phyloP scores from a whole-genome alignment of 2,888 invertebrate genomes.

The Hyalella azteca region DNA sequence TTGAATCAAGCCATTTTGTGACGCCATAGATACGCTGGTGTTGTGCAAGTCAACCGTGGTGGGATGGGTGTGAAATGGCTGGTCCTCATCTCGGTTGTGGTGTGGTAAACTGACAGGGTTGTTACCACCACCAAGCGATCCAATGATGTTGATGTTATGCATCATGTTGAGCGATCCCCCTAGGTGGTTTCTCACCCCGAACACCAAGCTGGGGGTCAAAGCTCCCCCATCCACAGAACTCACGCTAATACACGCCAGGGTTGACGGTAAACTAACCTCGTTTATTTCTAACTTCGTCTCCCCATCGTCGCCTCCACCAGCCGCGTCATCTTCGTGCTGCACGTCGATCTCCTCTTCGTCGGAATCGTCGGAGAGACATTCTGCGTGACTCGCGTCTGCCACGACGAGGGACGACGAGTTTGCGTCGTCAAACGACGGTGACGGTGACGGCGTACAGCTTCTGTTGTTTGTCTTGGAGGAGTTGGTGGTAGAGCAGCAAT shows the following conservation, averaged over 20 bases:
- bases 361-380: constrained; percentile 18
- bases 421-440: constrained; percentile 29
- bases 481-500: constrained; percentile 43
- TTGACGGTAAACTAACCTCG: constrained; percentile 26
- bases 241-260: constrained; percentile 33
- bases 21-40: too few relatives aligned
- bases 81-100: background rate
- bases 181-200: background rate
- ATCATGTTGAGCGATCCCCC: constrained; percentile 6
- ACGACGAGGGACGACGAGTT: background rate
- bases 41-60: too few relatives aligned
- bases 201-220: constrained; percentile 4
- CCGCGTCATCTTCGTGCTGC: constrained; percentile 42
- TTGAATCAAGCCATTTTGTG: background rate
- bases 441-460: constrained; percentile 33
- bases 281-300: constrained; percentile 15
- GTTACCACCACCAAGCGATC: background rate
- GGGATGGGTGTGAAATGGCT: background rate
- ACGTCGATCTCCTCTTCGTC: constrained; percentile 54
- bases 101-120: background rate
- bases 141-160: constrained; percentile 37
- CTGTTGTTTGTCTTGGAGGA: constrained; percentile 9
- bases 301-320: constrained; percentile 16
- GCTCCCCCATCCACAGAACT: background rate
- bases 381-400: constrained; percentile 8